Percentiles rank a stretch among this genome's conserved stretches.
Evolutionary conservation across 2,113 vertebrate species (phyloP).

Genomic region (Calyptomena viridis): DNA sequence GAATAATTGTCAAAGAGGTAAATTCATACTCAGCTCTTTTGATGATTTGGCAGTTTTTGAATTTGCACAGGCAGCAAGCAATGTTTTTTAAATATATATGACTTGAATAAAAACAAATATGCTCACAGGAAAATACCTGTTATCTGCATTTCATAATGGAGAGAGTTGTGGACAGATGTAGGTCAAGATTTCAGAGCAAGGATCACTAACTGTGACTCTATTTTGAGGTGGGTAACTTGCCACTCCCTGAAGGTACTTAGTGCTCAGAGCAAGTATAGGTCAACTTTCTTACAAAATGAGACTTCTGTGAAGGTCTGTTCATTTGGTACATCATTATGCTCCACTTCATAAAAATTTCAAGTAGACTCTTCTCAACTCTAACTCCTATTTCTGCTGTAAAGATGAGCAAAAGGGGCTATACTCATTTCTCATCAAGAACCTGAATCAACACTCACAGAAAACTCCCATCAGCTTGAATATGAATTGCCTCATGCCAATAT

Average conservation of each 20-base stretch:
- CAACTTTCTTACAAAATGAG: neutral
- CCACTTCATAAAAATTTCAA: conserved; percentile 39
- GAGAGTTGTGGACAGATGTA: neutral
- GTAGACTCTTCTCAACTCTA: neutral
- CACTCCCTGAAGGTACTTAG: neutral
- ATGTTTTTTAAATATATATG: neutral
- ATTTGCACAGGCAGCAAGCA: conserved; percentile 23
- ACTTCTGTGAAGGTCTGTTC: neutral
- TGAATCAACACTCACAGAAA: conserved; percentile 31
- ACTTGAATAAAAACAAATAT: conserved; percentile 16
- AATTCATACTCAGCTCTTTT: conserved; percentile 22
- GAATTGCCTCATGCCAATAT: conserved; percentile 1
- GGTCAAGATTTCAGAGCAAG: neutral
- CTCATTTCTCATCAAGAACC: conserved; percentile 37
- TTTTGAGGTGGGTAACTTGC: neutral
- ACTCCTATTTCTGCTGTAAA: neutral
- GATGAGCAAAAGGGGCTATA: neutral
- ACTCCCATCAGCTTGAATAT: conserved; percentile 32
- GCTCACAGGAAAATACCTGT: neutral
- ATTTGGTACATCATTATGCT: conserved; percentile 14
- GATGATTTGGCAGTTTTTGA: conserved; percentile 56
- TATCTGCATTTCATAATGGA: neutral
- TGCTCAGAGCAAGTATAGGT: neutral
- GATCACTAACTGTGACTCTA: neutral
- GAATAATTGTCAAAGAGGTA: conserved; percentile 41